Conservation (phyloP, 2,113 vertebrate genomes). For the Toxotes chatareus region DNA sequence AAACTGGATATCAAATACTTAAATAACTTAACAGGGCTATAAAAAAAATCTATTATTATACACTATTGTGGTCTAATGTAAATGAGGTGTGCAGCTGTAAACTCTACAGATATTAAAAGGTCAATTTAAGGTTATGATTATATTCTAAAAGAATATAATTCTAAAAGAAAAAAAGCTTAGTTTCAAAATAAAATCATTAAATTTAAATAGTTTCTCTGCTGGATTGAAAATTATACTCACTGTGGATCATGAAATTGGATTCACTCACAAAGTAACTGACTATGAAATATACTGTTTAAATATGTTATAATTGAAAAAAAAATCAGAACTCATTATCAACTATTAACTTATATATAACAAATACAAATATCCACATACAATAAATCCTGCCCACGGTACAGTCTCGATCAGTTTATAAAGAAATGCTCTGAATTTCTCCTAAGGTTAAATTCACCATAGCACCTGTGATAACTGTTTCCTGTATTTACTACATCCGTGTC, state of each 20-base stretch:
- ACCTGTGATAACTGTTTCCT: conserved; percentile 47
- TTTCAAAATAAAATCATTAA: background rate
- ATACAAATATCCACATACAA: background rate
- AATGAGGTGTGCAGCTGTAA: too few relatives aligned
- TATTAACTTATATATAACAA: background rate
- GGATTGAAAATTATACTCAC: background rate
- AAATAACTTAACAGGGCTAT: too few relatives aligned
- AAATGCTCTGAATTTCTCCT: background rate
- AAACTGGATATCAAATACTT: too few relatives aligned
- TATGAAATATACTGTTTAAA: background rate
- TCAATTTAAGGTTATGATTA: too few relatives aligned
- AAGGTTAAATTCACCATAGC: background rate
- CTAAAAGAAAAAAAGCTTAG: background rate
- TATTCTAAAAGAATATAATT: background rate
- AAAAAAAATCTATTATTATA: background rate
- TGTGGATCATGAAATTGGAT: background rate
- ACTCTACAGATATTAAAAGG: too few relatives aligned
- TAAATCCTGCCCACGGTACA: background rate
- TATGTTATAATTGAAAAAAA: background rate
- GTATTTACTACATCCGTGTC: conserved; percentile 28
- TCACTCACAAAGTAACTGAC: background rate
- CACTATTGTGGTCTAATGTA: background rate
- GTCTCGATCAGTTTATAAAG: background rate
- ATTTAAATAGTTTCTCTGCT: background rate
- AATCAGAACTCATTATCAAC: background rate